Evolutionary conservation across 1,140 invertebrate genomes (phyloP).

Genomic region (Drosophila murphyi): DNA sequence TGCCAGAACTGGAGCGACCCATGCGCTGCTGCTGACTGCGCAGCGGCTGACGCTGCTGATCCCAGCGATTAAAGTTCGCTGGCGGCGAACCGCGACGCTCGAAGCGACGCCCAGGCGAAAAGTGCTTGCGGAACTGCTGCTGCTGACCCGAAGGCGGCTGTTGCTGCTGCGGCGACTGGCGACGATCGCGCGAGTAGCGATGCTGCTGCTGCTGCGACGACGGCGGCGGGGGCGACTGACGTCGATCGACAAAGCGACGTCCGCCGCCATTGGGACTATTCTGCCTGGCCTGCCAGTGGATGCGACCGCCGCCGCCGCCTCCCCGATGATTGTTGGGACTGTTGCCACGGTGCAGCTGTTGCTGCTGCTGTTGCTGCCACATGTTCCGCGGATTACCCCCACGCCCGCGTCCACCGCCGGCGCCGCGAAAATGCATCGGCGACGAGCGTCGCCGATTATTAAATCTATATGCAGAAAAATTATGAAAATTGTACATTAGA

Average conservation of each 20-base stretch:
- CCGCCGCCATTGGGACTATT: slow-evolving; percentile 67
- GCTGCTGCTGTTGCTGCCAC: slow-evolving; percentile 46
- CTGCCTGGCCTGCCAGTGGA: slow-evolving; percentile 70
- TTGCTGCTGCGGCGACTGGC: slow-evolving; percentile 54
- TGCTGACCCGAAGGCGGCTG: slow-evolving; percentile 25
- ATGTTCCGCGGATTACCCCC: slow-evolving; percentile 73
- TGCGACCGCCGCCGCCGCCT: slow-evolving; percentile 62
- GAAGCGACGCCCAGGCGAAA: slow-evolving; percentile 72
- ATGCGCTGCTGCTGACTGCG: slow-evolving; percentile 38
- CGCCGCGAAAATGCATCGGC: slow-evolving; percentile 70
- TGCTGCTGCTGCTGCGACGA: slow-evolving; percentile 60
- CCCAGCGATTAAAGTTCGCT: slow-evolving; percentile 40
- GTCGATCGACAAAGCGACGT: slow-evolving; percentile 65
- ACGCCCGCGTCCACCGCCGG: slow-evolving; percentile 34
- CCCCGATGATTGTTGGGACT: slow-evolving; percentile 43
- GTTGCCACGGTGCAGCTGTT: slow-evolving; percentile 36
- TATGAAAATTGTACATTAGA: slow-evolving; percentile 17
- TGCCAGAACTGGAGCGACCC: slow-evolving; percentile 48
- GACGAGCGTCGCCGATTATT: slow-evolving; percentile 78
- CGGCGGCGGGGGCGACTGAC: slow-evolving; percentile 55
- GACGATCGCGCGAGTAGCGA: slow-evolving; percentile 72
- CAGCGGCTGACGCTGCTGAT: slow-evolving; percentile 34
- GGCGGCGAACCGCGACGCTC: slow-evolving; percentile 51
- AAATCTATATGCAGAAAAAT: slow-evolving; percentile 47
- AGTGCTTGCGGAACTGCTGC: slow-evolving; percentile 72